Evolutionary conservation across 1,140 invertebrate species (phyloP).

Genomic region (Frieseomelitta varia): DNA sequence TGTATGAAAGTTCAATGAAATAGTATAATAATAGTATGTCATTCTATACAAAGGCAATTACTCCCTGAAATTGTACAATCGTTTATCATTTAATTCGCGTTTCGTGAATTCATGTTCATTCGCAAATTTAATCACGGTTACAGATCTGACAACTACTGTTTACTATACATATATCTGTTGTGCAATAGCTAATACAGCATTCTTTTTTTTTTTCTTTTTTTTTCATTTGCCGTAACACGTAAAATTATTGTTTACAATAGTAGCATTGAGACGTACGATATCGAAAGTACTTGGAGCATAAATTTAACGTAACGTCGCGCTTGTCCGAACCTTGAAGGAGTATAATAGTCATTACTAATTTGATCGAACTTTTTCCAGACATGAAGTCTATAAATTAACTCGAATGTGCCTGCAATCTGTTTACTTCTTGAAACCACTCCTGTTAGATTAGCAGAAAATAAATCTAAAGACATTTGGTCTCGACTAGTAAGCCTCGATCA

Average conservation of each 20-base stretch:
- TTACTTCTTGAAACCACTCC: constrained; percentile 80
- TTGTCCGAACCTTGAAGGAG: constrained; percentile 62
- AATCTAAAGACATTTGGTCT: constrained; percentile 78
- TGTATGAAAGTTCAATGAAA: constrained; percentile 4
- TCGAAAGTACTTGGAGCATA: constrained; percentile 27
- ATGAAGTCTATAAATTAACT: constrained; percentile 78
- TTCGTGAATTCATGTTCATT: not conserved
- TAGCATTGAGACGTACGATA: constrained; percentile 18
- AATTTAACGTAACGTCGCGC: constrained; percentile 32
- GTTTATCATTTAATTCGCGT: not conserved
- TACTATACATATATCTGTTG: constrained; percentile 8
- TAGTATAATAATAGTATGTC: not conserved
- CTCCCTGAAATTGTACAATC: constrained; percentile 13
- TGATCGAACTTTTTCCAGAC: constrained; percentile 68
- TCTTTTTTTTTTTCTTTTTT: not conserved
- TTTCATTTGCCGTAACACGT: not conserved
- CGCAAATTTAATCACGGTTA: not conserved
- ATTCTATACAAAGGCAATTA: not conserved
- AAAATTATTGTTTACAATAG: not conserved
- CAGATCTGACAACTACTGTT: not conserved
- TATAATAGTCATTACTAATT: constrained; percentile 71
- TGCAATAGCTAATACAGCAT: not conserved
- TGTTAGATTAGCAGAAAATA: constrained; percentile 76
- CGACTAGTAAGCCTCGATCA: constrained; percentile 52
- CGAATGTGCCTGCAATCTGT: constrained; percentile 81